These are phyloP conservation scores for Crax fasciolata DNA, from an alignment of 2,797 vertebrate species.

Conservation along the genomic window DNA sequence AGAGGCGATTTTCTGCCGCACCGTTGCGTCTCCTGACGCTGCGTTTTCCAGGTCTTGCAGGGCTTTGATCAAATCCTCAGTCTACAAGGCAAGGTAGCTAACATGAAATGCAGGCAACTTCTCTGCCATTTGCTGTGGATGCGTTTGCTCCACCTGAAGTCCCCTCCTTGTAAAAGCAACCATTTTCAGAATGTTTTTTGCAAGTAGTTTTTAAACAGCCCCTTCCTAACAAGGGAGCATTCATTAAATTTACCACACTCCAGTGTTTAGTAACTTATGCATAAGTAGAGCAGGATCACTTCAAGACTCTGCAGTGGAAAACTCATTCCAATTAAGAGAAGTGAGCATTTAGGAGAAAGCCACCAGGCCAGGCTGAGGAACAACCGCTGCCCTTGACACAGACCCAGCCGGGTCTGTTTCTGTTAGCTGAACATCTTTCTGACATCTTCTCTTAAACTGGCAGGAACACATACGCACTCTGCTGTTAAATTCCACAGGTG, in stretches of 20 bases:
- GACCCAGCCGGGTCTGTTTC: neutral
- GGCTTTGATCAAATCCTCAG: slow-evolving; percentile 97
- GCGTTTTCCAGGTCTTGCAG: slow-evolving; percentile 98
- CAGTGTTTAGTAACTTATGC: neutral
- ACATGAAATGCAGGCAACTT: neutral
- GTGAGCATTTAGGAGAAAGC: neutral
- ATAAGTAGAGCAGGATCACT: neutral
- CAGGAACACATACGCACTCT: accelerated
- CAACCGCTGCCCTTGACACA: neutral
- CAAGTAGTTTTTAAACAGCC: neutral
- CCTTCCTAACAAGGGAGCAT: neutral
- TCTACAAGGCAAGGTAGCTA: slow-evolving; percentile 79
- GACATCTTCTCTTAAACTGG: neutral
- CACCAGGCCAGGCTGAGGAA: neutral
- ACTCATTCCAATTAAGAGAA: neutral
- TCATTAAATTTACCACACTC: neutral
- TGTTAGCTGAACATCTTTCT: neutral
- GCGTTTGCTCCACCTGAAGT: neutral
- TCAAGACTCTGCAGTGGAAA: neutral
- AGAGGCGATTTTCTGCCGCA: slow-evolving; percentile 97
- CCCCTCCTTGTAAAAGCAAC: neutral
- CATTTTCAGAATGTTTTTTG: neutral
- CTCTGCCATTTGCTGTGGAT: neutral
- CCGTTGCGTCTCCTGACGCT: slow-evolving; percentile 95
- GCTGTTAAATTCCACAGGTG: neutral